Conservation (phyloP, 1,140 invertebrate species). For the Drosophila carrolli region DNA sequence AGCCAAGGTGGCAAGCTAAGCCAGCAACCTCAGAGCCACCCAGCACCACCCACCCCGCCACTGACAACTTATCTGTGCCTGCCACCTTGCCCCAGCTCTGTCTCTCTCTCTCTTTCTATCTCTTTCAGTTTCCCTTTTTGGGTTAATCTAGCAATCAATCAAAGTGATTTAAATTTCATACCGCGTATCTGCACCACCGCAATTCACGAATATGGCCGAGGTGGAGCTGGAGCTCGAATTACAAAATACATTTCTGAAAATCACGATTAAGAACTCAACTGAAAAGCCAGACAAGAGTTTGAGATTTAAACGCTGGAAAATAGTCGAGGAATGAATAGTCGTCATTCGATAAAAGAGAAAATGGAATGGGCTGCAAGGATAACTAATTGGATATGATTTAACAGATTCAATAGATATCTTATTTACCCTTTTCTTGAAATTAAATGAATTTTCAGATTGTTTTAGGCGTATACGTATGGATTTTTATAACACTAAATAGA, state of each 20-base stretch:
- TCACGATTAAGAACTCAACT: slow-evolving; percentile 51
- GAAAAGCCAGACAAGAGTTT: slow-evolving; percentile 23
- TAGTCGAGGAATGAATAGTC: slow-evolving; percentile 1
- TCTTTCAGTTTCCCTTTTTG: slow-evolving; percentile 1
- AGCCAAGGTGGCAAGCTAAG: slow-evolving; percentile 59
- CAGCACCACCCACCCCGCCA: neutral
- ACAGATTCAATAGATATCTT: no score
- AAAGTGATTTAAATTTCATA: slow-evolving; percentile 83
- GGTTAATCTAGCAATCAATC: slow-evolving; percentile 79
- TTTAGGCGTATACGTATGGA: no score
- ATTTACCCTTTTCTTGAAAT: no score
- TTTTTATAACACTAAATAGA: no score
- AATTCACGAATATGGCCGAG: slow-evolving; percentile 8
- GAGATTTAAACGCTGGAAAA: slow-evolving; percentile 34
- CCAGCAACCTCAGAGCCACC: neutral
- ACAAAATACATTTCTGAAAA: slow-evolving; percentile 24
- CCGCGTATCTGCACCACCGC: slow-evolving; percentile 53
- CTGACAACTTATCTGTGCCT: slow-evolving; percentile 34
- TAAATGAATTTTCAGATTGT: no score
- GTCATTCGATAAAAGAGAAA: neutral
- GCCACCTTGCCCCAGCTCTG: slow-evolving; percentile 32
- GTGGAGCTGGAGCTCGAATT: slow-evolving; percentile 3
- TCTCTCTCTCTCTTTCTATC: neutral
- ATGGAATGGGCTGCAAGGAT: neutral
- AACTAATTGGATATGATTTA: no score